Base-by-base conservation (phyloP, 1,140 invertebrate genomes). In the Onthophagus taurus region DNA sequence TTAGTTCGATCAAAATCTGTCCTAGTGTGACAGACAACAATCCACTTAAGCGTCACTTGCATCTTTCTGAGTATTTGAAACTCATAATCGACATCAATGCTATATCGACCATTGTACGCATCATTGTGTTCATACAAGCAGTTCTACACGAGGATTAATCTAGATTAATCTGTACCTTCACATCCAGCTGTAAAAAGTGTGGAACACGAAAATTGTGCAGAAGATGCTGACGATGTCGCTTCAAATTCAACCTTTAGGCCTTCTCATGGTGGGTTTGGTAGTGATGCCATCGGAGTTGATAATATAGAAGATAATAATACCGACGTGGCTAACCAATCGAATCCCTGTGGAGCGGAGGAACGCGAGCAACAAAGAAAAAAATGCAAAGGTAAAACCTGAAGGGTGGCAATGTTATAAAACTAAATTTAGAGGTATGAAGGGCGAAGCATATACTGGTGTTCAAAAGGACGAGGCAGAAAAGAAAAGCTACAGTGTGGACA, bases 361-460 rank as follows among this genome's bases (percentile, higher is more conserved):
- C 7, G 39, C 17, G 39, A 42, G 30, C 38, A 44, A 65, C 33
- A 50, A 49, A 36, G 52, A 63, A n/a, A n/a, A n/a, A 23, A 66
- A 61, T 36, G 12, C 58, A 56, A 36, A 58, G 51, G 47, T 59
- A 65, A 48, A 63, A 61, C 24, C 39, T 14, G 14, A 42, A 17
- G 39, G 30, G 14, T 31, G 39, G 14, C 20, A 42, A 17, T 42
- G 39, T 42, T 16, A 30, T 30, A 31, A 42, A 42, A 42, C 12
- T 30, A 42, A 17, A 42, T 42, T 42, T 29, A 42, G 30, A 29
- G 9, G 24, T 42, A 31, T 42, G 11, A 29, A 23, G 24, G 18
- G 20, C 39, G 19, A 42, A 33, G 31, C 6, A 13, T 33, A 33
- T 33, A 33, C 31, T 33, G 31, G 31, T 31, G 31, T 9, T 9